Base-by-base conservation (phyloP, 2,113 vertebrate genomes). In the Nematolebias whitei region DNA sequence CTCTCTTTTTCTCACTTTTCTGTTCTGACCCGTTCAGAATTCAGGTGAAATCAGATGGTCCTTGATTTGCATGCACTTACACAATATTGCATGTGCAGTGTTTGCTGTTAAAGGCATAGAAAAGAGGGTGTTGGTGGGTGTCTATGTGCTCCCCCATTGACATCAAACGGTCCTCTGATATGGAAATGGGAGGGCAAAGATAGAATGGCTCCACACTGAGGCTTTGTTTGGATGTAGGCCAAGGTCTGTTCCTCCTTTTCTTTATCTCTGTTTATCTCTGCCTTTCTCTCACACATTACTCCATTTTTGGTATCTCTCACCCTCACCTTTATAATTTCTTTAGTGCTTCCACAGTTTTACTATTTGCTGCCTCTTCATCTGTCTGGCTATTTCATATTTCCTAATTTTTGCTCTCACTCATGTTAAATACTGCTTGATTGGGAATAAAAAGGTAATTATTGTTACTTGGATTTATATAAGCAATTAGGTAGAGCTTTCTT, bases 101-200 rank as follows among this genome's bases (percentile, higher is more conserved):
- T 92, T 92, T 94, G 88, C 91, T 86, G 88, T 91, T 90, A 90
- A 91, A 92, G 90, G 88, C 85, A 84, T 74, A 65, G 82, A 79
- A 85, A 85, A 70, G 79, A 86, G 88, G 82, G 76, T 82, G 85
- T 68, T 82, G 80, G 85, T 88, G 89, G 87, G 88, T 24, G 76
- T 80, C 80, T 84, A 63, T 80, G 85, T 84, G 90, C 88, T 87
- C 79, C 90, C 90, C 87, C 91, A 91, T 91, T 92, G 90, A 93
- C 92, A 92, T 94, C 93, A 93, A 94, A 94, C 93, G 79, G 86
- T 88, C 86, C 86, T 94, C 93, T 94, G 92, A 94, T 94, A 93
- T 94, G 93, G 90, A 91, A 94, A 94, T 94, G 65, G 68, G 79
- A 85, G 87, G 89, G 87, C 85, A 86, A 81, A 78, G 85, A 85